These are phyloP conservation scores for Lytechinus pictus DNA, from an alignment of 35 echinoderm and acorn worm genomes.

Conservation along the genomic window DNA sequence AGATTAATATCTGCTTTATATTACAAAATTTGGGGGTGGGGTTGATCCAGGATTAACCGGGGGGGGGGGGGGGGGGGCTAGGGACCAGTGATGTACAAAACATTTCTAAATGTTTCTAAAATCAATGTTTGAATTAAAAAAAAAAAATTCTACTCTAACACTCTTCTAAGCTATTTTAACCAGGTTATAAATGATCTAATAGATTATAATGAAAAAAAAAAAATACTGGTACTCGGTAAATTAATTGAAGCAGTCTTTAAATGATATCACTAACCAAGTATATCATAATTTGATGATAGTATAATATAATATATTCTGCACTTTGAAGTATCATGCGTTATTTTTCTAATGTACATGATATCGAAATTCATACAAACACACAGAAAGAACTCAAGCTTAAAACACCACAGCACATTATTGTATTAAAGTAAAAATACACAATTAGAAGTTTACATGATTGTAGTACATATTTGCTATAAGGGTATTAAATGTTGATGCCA, in stretches of 20 bases:
- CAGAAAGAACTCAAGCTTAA: not conserved
- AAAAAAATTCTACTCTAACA: no score
- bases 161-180: no score
- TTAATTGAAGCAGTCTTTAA: not conserved
- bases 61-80: no score
- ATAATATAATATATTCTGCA: not conserved
- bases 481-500: not conserved
- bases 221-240: not conserved
- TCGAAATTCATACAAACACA: not conserved
- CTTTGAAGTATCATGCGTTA: not conserved
- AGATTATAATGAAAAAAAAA: not conserved
- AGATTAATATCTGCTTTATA: no score
- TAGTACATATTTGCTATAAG: not conserved
- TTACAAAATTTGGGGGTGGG: no score
- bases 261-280: not conserved
- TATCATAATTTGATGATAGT: not conserved
- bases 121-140: no score
- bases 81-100: no score
- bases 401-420: not conserved
- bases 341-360: no score
- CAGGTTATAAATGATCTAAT: no score
- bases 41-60: no score
- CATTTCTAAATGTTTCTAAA: no score
- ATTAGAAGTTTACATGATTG: not conserved
- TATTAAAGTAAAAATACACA: not conserved